Evolutionary conservation across 2,797 vertebrate species (phyloP), one percentile per base, ranked within the genome.

Genomic region (Trichosurus vulpecula): DNA sequence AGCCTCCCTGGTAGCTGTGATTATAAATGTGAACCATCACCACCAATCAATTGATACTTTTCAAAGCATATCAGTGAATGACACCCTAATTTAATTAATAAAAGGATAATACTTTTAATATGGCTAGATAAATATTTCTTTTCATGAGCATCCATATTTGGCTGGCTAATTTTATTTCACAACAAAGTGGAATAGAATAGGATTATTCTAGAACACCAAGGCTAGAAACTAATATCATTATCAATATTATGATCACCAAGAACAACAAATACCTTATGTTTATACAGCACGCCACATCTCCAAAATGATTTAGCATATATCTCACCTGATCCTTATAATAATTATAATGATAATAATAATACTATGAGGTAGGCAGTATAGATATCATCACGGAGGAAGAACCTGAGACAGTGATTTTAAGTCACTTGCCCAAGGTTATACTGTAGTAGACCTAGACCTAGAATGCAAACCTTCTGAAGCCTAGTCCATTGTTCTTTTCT

Each of bases 31-130:
- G 19, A 47, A 81, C 16, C 25, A 35, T 4, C 19, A 91, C 5
- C 90, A 35, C 94, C 91, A 91, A 0, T 57, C 93, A 93, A 74
- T 8, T n/a, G 93, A 52, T n/a, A 95, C 29, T 52, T 87, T 91
- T 87, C 47, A 74, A 87, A 51, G 41, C 92, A 81, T 61, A 92
- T 30, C 29, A 57, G 81, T 4, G 95, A 93, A 92, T 14, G 54
- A 53, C 52, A 58, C 41, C 54, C 9, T 92, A 93, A n/a, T 66
- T 97, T 96, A 53, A 95, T 66, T 89, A 94, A 19, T 10, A 87
- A 94, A 87, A 92, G 41, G 89, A 58, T 16, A 74, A 19, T 66
- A 94, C 90, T 13, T 92, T 27, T 90, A 53, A 58, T 31, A 9
- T 89, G 53, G 81, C n/a, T 10, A 35, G 14, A 35, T 92, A 30